Conservation (phyloP, 2,113 vertebrate genomes). For the Anoura caudifer region DNA sequence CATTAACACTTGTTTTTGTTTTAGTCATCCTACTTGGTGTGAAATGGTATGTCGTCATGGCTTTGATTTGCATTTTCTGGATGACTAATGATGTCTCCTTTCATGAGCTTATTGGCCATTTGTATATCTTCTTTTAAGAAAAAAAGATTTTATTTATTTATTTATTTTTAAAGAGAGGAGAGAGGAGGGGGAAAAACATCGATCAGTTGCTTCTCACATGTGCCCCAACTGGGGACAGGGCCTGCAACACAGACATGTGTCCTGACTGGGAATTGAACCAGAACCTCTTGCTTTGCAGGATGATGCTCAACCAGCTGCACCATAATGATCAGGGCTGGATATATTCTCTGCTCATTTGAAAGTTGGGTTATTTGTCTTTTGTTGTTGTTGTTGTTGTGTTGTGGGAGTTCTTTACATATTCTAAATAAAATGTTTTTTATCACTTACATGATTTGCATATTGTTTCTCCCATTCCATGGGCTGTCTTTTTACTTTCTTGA, state of each 20-base stretch:
- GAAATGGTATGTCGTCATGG: background rate
- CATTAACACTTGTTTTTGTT: background rate
- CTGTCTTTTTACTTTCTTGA: background rate
- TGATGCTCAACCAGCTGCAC: too few species aligned
- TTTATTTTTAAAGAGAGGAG: too few species aligned
- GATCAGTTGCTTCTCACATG: too few species aligned
- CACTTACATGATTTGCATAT: background rate
- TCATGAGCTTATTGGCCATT: background rate
- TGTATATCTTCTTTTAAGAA: background rate
- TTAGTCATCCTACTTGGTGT: background rate
- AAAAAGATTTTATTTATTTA: too few species aligned
- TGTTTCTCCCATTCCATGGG: background rate
- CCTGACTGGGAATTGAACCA: too few species aligned
- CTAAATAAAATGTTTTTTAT: background rate
- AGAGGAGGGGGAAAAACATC: too few species aligned
- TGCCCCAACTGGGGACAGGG: too few species aligned
- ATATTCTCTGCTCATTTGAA: background rate
- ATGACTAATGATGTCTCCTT: background rate
- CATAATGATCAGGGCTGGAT: background rate
- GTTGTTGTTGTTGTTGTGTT: background rate
- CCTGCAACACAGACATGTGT: too few species aligned
- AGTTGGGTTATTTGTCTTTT: background rate
- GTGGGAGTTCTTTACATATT: background rate
- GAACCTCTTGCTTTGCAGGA: too few species aligned
- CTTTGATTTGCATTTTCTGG: background rate